Base-by-base conservation (phyloP, 2,797 vertebrate genomes). In the Leuciscus waleckii region DNA sequence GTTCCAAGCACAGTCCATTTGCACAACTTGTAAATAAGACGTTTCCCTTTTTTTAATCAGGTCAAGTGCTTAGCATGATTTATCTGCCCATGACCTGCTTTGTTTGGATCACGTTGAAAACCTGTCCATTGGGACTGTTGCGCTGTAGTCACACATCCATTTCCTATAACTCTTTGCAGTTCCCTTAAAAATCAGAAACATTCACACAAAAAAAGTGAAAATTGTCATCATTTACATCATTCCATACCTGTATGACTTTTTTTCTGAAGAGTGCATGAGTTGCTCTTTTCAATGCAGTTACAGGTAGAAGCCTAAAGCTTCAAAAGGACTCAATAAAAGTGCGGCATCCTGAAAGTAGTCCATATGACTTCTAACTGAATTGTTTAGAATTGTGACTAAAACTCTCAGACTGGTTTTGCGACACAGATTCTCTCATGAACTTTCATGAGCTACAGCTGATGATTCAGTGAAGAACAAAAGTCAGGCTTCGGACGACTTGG, bases 21-120 rank as follows among this genome's bases (percentile, higher is more conserved):
- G 71, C 71, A 88, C 54, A 85, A 80, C 9, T 35, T 85, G 80
- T 83, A 77, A 79, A 82, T 85, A 74, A 81, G 43, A 37, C 7
- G 0, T 79, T 82, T 83, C 39, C 69, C 7, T 63, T 39, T 71
- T 71, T 58, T 26, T 35, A 65, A 65, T 73, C 26, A 61, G 56
- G 75, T 49, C 8, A n/a, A 35, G 35, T 56, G 74, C 26, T 70
- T 46, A 32, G 16, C 65, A 68, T 56, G 83, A 89, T 39, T 56
- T 75, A 35, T 63, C 54, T 51, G 58, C 29, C 56, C 16, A 37
- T 65, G 69, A 83, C 73, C 35, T 23, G 61, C 29, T 54, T 83
- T 76, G 43, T 68, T 83, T 56, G 61, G 58, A 76, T 83, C 73
- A 68, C 11, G 32, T 54, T 83, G 46, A 49, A 83, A 67, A 51